Percentiles rank a stretch among this genome's conserved stretches.
phyloP scores from a whole-genome alignment of 2,888 invertebrate genomes.

The Aporophyla lueneburgensis region DNA sequence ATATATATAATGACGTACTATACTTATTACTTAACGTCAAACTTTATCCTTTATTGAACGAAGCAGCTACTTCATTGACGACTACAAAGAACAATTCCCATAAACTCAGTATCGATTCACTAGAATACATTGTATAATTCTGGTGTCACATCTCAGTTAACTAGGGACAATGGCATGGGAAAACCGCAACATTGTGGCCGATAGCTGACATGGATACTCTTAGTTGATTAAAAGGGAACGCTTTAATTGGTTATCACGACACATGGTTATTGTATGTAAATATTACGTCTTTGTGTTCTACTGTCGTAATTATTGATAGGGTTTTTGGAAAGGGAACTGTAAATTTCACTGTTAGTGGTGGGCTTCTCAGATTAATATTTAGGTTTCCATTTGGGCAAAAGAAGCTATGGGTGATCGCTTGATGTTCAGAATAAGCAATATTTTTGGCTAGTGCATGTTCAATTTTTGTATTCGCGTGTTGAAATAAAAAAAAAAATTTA shows the following conservation, averaged over 20 bases:
- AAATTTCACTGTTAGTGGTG: not conserved
- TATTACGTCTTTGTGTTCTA: not conserved
- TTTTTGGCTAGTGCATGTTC: not conserved
- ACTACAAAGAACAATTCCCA: not conserved
- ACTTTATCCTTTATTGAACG: slow-evolving; percentile 6
- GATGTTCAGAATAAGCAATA: not conserved
- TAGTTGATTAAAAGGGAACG: slow-evolving; percentile 44
- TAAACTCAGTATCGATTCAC: slow-evolving; percentile 17
- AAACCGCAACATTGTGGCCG: slow-evolving; percentile 53
- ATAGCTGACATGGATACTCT: slow-evolving; percentile 31
- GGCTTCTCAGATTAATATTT: not conserved
- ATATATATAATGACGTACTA: not conserved
- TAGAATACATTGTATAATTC: slow-evolving; percentile 12
- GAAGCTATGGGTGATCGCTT: too few species aligned
- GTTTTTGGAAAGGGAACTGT: slow-evolving; percentile 10
- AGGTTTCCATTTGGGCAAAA: not conserved
- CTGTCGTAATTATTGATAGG: slow-evolving; percentile 1
- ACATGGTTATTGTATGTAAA: slow-evolving; percentile 30
- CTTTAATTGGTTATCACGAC: slow-evolving; percentile 36
- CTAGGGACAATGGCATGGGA: slow-evolving; percentile 41
- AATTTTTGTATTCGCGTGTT: too few species aligned
- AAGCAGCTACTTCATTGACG: not conserved
- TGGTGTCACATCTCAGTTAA: slow-evolving; percentile 13
- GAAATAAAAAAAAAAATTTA: too few species aligned
- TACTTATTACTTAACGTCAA: not conserved